These are phyloP conservation scores for Ailuropoda melanoleuca DNA, from an alignment of 2,113 vertebrate species.

Conservation along the genomic window DNA sequence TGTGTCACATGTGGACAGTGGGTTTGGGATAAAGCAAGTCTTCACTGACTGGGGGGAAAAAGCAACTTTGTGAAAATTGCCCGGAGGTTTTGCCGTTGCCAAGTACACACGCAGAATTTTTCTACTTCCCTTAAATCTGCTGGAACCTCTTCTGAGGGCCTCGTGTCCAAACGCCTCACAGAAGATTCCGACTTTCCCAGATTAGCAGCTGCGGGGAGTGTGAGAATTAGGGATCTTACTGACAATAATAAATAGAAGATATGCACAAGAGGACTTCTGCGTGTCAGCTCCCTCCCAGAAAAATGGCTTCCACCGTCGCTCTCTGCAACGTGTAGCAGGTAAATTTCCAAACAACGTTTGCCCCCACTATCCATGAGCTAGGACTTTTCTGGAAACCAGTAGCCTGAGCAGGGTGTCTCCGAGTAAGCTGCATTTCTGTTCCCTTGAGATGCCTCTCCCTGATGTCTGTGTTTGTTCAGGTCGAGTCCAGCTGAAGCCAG, in stretches of 20 bases:
- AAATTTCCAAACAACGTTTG: not conserved
- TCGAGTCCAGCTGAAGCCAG: not conserved
- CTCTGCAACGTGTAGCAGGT: fast-evolving
- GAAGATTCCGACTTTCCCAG: not conserved
- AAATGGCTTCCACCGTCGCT: fast-evolving
- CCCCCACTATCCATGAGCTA: fast-evolving
- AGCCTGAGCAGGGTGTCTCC: too few species aligned
- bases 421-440: not conserved
- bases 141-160: fast-evolving
- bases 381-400: fast-evolving
- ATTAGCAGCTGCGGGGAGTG: not conserved
- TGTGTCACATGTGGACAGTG: fast-evolving
- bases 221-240: not conserved
- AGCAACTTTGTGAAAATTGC: not conserved
- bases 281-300: fast-evolving
- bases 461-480: not conserved
- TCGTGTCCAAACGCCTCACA: not conserved
- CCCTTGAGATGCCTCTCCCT: not conserved
- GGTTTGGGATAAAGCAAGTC: not conserved
- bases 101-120: not conserved
- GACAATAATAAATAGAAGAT: not conserved
- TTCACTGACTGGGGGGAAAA: not conserved
- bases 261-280: not conserved
- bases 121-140: not conserved
- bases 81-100: not conserved